Base-by-base conservation (phyloP, 2,113 vertebrate genomes). In the Rhinoptilus africanus region DNA sequence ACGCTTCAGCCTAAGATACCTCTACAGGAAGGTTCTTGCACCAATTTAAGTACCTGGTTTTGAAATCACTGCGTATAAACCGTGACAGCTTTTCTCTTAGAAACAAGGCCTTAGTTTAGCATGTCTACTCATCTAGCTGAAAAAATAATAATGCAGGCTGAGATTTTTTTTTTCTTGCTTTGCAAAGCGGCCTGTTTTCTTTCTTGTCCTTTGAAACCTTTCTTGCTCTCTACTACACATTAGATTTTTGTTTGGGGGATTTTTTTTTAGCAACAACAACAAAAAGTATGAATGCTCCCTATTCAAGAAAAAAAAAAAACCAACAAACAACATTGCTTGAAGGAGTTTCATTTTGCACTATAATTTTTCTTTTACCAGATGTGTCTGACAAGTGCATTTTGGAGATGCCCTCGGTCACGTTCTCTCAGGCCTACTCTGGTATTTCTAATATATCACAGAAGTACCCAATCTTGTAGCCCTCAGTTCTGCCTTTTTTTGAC, bases 341-440 rank as follows among this genome's bases (percentile, higher is more conserved):
- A 98, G 96, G 97, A 97, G 89, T 98, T 98, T 98, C 92, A 89
- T 98, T 98, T 98, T 98, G 98, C 98, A 98, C 98, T 98, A 98
- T 98, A 96, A 85, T 96, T 98, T 98, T 98, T 96, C 93, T 97
- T 98, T 98, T 97, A 98, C 98, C 97, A 96, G 98, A 98, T 97
- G 97, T 98, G 98, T 98, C 97, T 98, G 98, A 98, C 98, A 98
- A 98, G 98, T 98, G 97, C 98, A 97, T 98, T 97, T 98, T 92
- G 88, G 97, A 98, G 96, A 98, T 98, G 98, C 97, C 98, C 97
- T 98, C 95, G 81, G 98, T 98, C 98, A 98, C 98, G 88, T 98
- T 98, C 98, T 98, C 98, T 98, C 98, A 98, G 98, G 98, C 98
- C 98, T 98, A 98, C 97, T 98, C 98, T 98, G 98, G 98, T 98